phyloP scores from a whole-genome alignment of 64 coral and sea anemone species.

The Montipora sp. region DNA sequence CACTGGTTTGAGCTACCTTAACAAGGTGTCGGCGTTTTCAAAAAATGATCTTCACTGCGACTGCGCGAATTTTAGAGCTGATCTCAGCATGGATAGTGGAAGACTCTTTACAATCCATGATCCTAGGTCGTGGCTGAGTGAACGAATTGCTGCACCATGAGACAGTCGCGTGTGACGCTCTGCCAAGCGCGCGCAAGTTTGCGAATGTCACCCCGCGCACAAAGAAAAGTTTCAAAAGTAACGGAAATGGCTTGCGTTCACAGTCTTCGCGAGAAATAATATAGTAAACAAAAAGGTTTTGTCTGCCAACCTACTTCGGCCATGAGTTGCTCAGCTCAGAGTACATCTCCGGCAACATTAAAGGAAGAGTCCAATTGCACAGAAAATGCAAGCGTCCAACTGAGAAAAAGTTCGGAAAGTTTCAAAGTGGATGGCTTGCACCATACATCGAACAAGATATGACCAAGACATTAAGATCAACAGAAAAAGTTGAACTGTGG shows the following conservation, averaged over 20 bases:
- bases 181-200: background rate
- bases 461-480: constrained; percentile 4
- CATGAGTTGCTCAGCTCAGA: background rate
- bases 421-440: constrained; percentile 3
- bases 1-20: too few relatives aligned
- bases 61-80: too few relatives aligned
- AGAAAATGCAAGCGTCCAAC: background rate
- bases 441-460: constrained; percentile 30
- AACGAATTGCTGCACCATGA: too few relatives aligned
- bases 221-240: background rate
- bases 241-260: background rate
- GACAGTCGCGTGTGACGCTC: too few relatives aligned
- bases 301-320: background rate
- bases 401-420: background rate
- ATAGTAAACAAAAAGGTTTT: background rate
- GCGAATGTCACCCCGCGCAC: background rate
- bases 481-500: constrained; percentile 43
- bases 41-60: too few relatives aligned
- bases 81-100: too few relatives aligned
- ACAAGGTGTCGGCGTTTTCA: too few relatives aligned
- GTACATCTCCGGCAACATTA: background rate
- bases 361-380: background rate
- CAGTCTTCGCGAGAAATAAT: background rate
- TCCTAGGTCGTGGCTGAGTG: too few relatives aligned
- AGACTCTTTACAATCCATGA: too few relatives aligned